A percentile compares a stretch with the other conserved stretches of the same genome.
These are phyloP conservation scores for Schmidtea mediterranea DNA, from an alignment of 1,140 invertebrate genomes.

Conservation along the genomic window DNA sequence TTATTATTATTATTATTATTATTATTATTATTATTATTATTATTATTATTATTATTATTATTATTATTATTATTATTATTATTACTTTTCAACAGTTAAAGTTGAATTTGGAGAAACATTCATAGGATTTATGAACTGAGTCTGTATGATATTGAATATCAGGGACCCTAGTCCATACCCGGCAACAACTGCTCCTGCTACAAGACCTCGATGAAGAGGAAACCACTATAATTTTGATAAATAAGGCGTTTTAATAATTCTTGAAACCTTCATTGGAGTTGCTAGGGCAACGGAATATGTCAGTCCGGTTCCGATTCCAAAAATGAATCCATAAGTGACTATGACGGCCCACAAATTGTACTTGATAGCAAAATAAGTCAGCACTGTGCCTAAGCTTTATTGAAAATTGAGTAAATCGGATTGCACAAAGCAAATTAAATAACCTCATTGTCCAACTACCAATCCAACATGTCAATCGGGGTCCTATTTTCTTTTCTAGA, in stretches of 20 bases:
- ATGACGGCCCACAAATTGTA: slow-evolving; percentile 14
- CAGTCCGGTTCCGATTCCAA: slow-evolving; percentile 8
- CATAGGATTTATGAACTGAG: slow-evolving; percentile 24
- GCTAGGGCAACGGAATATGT: neutral
- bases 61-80: no score
- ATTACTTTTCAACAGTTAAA: no score
- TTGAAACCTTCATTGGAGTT: slow-evolving; percentile 2
- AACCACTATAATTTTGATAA: slow-evolving; percentile 20
- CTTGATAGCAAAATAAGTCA: slow-evolving; percentile 21
- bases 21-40: no score
- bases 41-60: no score
- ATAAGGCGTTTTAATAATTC: neutral
- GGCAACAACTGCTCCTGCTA: slow-evolving; percentile 25
- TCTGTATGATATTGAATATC: slow-evolving; percentile 26
- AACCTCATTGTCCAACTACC: slow-evolving; percentile 15
- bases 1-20: no score
- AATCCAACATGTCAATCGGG: slow-evolving; percentile 15
- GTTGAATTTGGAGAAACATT: slow-evolving; percentile 15
- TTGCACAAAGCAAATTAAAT: no score
- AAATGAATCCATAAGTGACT: slow-evolving; percentile 23
- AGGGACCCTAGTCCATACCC: slow-evolving; percentile 26
- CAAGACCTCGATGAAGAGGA: slow-evolving; percentile 23
- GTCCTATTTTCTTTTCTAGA: slow-evolving; percentile 17
- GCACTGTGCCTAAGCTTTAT: slow-evolving; percentile 6
- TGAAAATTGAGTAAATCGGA: no score